A percentile compares a stretch with the other conserved stretches of the same genome.
Evolutionary conservation across 2,113 vertebrate genomes (phyloP).

Genomic region (Cheirogaleus medius): DNA sequence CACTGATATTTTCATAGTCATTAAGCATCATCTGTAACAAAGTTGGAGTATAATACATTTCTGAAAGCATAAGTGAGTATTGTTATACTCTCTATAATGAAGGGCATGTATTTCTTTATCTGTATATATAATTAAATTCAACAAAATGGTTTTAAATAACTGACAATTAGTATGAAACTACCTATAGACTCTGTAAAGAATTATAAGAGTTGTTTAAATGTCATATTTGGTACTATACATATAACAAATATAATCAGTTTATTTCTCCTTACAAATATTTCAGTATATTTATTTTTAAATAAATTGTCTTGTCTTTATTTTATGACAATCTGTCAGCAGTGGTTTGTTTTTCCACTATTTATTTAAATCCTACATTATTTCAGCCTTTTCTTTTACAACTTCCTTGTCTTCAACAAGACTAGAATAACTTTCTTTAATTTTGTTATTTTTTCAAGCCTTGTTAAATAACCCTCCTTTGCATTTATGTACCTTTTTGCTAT

Average conservation of each 20-base stretch:
- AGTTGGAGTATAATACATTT: background rate
- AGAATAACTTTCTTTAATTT: background rate
- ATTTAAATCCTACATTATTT: constrained; percentile 23
- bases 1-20: background rate
- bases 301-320: background rate
- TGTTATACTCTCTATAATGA: background rate
- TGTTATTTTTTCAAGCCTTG: background rate
- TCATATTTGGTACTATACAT: background rate
- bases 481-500: background rate
- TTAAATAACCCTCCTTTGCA: background rate
- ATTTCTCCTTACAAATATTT: background rate
- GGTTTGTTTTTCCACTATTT: background rate
- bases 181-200: background rate
- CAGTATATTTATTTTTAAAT: background rate
- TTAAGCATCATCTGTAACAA: background rate
- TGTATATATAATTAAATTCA: background rate
- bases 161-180: background rate
- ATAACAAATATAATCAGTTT: background rate
- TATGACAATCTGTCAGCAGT: background rate
- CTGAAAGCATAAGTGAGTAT: background rate
- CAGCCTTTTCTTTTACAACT: background rate
- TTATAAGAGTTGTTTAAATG: background rate
- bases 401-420: background rate
- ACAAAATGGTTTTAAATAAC: background rate
- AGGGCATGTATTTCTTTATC: background rate